phyloP scores from a whole-genome alignment of 2,888 invertebrate genomes.

The Acrocera orbiculus region DNA sequence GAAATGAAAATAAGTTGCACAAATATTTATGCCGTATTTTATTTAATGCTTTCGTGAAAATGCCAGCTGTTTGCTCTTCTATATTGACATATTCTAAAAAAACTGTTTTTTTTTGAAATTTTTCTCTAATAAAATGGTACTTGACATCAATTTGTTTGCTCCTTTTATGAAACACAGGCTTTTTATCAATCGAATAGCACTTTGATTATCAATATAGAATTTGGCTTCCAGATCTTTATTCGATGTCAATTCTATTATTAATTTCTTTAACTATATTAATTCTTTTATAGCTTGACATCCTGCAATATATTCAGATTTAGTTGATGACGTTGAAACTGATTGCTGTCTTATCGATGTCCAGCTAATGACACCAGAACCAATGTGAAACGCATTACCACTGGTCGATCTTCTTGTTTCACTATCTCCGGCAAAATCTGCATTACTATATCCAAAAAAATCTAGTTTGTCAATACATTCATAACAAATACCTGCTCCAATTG shows the following conservation, averaged over 20 bases:
- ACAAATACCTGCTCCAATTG: neutral
- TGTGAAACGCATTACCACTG: constrained; percentile 6
- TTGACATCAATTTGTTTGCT: constrained; percentile 6
- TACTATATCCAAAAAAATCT: constrained; percentile 7
- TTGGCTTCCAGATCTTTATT: too few species aligned
- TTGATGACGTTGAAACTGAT: constrained; percentile 14
- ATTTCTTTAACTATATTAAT: constrained; percentile 8
- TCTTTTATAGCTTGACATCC: constrained; percentile 13
- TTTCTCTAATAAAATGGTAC: constrained; percentile 6
- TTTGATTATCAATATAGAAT: too few species aligned
- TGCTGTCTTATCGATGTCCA: constrained; percentile 12
- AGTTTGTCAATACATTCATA: neutral
- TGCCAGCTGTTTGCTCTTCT: constrained; percentile 3
- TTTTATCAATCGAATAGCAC: neutral
- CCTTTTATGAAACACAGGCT: constrained; percentile 5
- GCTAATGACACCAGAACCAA: constrained; percentile 2
- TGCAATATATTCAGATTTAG: constrained; percentile 15
- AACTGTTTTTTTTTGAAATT: constrained; percentile 4
- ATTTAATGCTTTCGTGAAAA: constrained; percentile 3
- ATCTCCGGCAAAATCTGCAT: constrained; percentile 11
- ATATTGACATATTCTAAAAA: constrained; percentile 4
- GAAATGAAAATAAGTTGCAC: too few species aligned
- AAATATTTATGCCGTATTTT: too few species aligned
- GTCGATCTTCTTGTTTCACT: constrained; percentile 9
- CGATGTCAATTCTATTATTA: neutral